These are phyloP conservation scores for Echeneis naucrates DNA, from an alignment of 2,797 vertebrate species.

Conservation along the genomic window DNA sequence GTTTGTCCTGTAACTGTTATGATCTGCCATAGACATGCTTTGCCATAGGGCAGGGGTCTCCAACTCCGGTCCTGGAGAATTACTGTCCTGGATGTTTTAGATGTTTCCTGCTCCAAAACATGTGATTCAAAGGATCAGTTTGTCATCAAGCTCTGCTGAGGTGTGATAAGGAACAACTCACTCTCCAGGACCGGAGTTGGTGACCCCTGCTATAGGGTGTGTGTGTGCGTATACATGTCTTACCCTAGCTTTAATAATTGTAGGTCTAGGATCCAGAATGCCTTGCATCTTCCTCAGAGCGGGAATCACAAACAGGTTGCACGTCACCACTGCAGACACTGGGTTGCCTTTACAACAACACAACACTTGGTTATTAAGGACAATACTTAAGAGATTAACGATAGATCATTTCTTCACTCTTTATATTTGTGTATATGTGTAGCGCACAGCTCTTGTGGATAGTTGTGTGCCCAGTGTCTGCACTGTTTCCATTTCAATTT, in stretches of 20 bases:
- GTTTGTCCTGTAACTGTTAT: too few relatives aligned
- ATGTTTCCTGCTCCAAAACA: too few relatives aligned
- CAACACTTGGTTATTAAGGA: slow-evolving; percentile 3
- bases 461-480: neutral
- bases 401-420: neutral
- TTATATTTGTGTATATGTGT: neutral
- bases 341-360: slow-evolving; percentile 89
- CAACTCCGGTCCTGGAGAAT: too few relatives aligned
- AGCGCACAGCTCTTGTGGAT: neutral
- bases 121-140: too few relatives aligned
- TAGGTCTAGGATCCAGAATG: slow-evolving; percentile 97
- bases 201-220: too few relatives aligned
- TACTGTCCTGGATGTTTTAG: too few relatives aligned
- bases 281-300: slow-evolving; percentile 99
- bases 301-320: slow-evolving; percentile 99
- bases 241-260: slow-evolving; percentile 99
- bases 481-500: neutral
- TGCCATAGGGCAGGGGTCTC: too few relatives aligned
- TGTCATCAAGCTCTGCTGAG: too few relatives aligned
- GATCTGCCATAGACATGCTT: too few relatives aligned
- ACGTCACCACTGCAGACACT: slow-evolving; percentile 98
- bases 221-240: slow-evolving; percentile 43
- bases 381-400: too few relatives aligned
- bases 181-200: too few relatives aligned
- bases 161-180: too few relatives aligned